Evolutionary conservation across 2,888 invertebrate species (phyloP).

Genomic region (Hecatera dysodea): DNA sequence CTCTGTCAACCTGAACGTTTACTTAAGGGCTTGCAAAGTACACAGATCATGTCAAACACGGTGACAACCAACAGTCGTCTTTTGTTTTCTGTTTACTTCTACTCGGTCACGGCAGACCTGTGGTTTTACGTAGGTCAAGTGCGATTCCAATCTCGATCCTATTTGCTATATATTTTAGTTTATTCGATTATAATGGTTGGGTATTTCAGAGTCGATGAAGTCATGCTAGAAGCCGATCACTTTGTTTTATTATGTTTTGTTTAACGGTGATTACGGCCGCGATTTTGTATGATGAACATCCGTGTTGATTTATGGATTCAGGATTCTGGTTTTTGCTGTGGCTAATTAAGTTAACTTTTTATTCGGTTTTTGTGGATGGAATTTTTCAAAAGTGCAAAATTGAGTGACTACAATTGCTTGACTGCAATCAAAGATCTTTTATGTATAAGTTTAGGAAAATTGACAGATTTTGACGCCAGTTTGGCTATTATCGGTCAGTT

Average conservation of each 20-base stretch:
- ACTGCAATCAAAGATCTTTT: neutral
- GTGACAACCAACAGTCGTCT: slow-evolving; percentile 71
- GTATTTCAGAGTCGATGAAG: slow-evolving; percentile 64
- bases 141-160: slow-evolving; percentile 77
- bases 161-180: slow-evolving; percentile 72
- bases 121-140: slow-evolving; percentile 86
- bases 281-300: slow-evolving; percentile 39
- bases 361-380: neutral
- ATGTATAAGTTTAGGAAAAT: neutral
- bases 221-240: slow-evolving; percentile 44
- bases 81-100: slow-evolving; percentile 80
- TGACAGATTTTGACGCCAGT: neutral
- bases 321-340: slow-evolving; percentile 32
- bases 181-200: slow-evolving; percentile 59
- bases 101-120: slow-evolving; percentile 88
- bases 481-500: too few relatives aligned
- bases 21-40: slow-evolving; percentile 81
- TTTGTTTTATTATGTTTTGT: slow-evolving; percentile 43
- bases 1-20: slow-evolving; percentile 69
- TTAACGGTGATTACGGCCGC: slow-evolving; percentile 19
- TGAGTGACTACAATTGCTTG: neutral
- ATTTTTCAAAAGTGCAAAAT: too few relatives aligned
- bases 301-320: slow-evolving; percentile 44
- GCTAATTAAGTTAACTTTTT: slow-evolving; percentile 22
- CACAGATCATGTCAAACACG: slow-evolving; percentile 80